Percentiles rank a stretch among this genome's conserved stretches.
Conservation (phyloP, 2,888 invertebrate genomes). For the Marasmarcha lunaedactyla region DNA sequence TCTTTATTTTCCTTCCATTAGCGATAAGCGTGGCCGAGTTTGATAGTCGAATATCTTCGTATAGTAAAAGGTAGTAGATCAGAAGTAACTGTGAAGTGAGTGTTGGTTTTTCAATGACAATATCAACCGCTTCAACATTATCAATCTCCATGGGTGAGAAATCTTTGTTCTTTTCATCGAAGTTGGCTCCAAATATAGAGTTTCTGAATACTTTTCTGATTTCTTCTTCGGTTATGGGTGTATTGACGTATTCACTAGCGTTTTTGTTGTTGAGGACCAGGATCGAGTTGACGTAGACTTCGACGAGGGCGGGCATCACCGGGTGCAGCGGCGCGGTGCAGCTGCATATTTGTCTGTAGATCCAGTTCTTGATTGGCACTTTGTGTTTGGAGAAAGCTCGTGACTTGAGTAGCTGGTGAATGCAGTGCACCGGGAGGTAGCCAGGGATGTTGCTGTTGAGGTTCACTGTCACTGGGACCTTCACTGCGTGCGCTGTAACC, state of each 20-base stretch:
- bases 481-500: conserved; percentile 94
- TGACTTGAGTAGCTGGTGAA: conserved; percentile 93
- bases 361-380: conserved; percentile 97
- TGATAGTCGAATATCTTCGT: conserved; percentile 88
- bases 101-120: conserved; percentile 73
- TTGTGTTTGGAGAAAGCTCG: conserved; percentile 95
- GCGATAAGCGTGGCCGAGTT: conserved; percentile 76
- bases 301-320: conserved; percentile 91
- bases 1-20: conserved; percentile 81
- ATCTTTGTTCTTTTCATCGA: conserved; percentile 69
- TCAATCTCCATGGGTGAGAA: conserved; percentile 69
- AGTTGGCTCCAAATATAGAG: conserved; percentile 80
- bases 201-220: conserved; percentile 86
- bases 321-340: conserved; percentile 93
- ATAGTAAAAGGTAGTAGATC: conserved; percentile 90
- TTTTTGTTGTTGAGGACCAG: conserved; percentile 77
- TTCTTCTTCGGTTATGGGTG: conserved; percentile 91
- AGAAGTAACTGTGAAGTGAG: conserved; percentile 90
- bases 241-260: conserved; percentile 84
- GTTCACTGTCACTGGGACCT: conserved; percentile 92
- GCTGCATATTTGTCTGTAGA: conserved; percentile 91
- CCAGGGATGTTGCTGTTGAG: conserved; percentile 91
- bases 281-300: conserved; percentile 94
- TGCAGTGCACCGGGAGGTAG: conserved; percentile 95
- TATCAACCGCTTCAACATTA: conserved; percentile 56